A percentile compares a stretch with the other conserved stretches of the same genome.
These are phyloP conservation scores for Urocynchramus pylzowi DNA, from an alignment of 2,113 vertebrate genomes.

Conservation along the genomic window DNA sequence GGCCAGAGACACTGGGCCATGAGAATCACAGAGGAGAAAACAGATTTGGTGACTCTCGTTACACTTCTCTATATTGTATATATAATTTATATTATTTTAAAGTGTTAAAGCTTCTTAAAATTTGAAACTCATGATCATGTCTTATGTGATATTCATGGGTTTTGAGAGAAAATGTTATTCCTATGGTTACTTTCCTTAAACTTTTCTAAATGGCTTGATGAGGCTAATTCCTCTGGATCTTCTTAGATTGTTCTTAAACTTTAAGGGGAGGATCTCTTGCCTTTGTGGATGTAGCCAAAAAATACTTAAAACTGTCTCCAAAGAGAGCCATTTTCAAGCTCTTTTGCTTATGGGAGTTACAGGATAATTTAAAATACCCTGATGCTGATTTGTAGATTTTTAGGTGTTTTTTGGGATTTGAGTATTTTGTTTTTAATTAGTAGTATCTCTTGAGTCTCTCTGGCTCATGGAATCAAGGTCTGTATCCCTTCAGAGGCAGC, in stretches of 20 bases:
- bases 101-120: neutral
- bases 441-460: neutral
- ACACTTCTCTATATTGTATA: neutral
- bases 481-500: neutral
- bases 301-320: neutral
- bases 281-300: neutral
- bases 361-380: neutral
- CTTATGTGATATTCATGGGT: neutral
- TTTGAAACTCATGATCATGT: neutral
- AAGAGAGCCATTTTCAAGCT: neutral
- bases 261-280: neutral
- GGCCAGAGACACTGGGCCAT: neutral
- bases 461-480: neutral
- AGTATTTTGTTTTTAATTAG: neutral
- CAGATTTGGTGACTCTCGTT: neutral
- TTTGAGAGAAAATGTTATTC: neutral
- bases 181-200: neutral
- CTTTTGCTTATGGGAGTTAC: neutral
- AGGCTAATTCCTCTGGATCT: neutral
- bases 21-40: neutral
- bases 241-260: neutral
- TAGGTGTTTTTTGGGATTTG: neutral
- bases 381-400: neutral
- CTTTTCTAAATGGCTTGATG: neutral
- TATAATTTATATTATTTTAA: neutral